phyloP scores from a whole-genome alignment of 2,113 vertebrate species.

The Dromiciops gliroides region DNA sequence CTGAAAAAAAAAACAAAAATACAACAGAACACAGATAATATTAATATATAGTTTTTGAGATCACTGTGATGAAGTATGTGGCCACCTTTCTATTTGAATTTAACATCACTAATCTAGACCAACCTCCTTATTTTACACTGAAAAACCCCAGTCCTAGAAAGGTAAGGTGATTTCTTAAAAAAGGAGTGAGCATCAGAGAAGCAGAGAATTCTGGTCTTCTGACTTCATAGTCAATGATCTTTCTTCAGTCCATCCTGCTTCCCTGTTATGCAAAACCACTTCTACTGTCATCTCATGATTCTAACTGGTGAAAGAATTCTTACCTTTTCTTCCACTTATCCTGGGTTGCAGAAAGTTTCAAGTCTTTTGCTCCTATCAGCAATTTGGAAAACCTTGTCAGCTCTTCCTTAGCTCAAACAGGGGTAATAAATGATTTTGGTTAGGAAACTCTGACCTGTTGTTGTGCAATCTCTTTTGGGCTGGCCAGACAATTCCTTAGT shows the following conservation, averaged over 20 bases:
- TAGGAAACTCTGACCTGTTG: constrained; percentile 30
- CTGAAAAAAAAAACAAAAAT: background rate
- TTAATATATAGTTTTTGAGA: background rate
- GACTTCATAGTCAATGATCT: background rate
- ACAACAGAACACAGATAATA: background rate
- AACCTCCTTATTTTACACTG: background rate
- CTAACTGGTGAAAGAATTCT: background rate
- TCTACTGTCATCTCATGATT: background rate
- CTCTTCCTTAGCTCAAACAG: background rate
- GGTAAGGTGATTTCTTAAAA: background rate
- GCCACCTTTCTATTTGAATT: background rate
- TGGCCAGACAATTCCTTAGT: background rate
- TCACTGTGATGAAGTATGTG: background rate
- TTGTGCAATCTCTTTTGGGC: background rate
- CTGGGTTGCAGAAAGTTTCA: constrained; percentile 21
- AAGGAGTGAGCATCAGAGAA: background rate
- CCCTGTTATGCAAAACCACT: background rate
- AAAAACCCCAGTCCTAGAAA: background rate
- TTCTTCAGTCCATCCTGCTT: background rate
- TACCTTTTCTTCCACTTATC: background rate
- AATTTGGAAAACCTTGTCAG: background rate
- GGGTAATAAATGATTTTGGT: background rate
- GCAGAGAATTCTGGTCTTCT: background rate
- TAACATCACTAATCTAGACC: background rate
- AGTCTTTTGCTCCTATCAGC: constrained; percentile 35